phyloP scores from a whole-genome alignment of 2,797 vertebrate species.

The Gadopsis bispinosus region DNA sequence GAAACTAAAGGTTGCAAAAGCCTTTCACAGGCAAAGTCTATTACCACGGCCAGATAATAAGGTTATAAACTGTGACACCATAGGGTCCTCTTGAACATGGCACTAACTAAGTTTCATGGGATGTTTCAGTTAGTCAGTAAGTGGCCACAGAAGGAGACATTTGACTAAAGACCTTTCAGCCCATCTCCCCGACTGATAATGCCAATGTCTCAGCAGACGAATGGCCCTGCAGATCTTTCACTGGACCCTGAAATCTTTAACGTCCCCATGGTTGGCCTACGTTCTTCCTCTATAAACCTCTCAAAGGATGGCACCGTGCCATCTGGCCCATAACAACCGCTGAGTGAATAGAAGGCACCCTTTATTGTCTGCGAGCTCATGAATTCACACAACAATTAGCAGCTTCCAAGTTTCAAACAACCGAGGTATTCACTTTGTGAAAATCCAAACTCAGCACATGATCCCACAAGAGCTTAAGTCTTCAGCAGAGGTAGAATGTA shows the following conservation, averaged over 20 bases:
- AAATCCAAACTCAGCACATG: constrained; percentile 45
- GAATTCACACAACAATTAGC: constrained; percentile 81
- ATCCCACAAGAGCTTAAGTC: constrained; percentile 32
- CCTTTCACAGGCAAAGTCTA: constrained; percentile 41
- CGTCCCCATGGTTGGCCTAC: constrained; percentile 68
- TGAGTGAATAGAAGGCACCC: constrained; percentile 67
- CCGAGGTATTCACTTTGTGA: constrained; percentile 47
- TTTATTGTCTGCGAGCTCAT: constrained; percentile 71
- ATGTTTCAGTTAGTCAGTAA: constrained; percentile 26
- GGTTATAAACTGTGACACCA: constrained; percentile 60
- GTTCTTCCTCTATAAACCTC: constrained; percentile 65
- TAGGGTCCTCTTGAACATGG: constrained; percentile 23
- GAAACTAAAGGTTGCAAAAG: constrained; percentile 43
- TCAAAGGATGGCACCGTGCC: constrained; percentile 81
- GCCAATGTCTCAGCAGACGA: constrained; percentile 58
- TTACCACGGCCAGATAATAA: constrained; percentile 39
- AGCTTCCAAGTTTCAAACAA: constrained; percentile 62
- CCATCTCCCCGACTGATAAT: constrained; percentile 39
- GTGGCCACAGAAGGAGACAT: constrained; percentile 33
- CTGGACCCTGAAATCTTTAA: constrained; percentile 80
- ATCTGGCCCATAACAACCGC: constrained; percentile 71
- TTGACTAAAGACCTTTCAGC: constrained; percentile 41
- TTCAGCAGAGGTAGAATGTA: constrained; percentile 9
- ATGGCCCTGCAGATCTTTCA: constrained; percentile 75
- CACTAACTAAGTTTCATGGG: constrained; percentile 31